A percentile compares a stretch with the other conserved stretches of the same genome.
Evolutionary conservation across 2,797 vertebrate species (phyloP).

Genomic region (Cynopterus sphinx): DNA sequence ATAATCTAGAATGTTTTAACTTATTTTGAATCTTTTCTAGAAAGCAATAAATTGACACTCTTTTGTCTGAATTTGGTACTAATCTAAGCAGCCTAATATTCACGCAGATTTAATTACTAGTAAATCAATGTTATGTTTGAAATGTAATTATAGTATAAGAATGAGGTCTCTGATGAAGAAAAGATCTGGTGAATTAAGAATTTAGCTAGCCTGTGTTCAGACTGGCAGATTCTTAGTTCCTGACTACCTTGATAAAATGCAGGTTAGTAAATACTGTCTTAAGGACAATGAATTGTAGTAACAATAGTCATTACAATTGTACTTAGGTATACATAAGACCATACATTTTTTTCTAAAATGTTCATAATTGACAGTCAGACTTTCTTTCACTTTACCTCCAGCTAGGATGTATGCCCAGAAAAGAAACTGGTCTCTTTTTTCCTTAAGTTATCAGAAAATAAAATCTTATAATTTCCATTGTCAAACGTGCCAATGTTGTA

Average conservation of each 20-base stretch:
- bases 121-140: constrained; percentile 78
- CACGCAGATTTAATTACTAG: constrained; percentile 74
- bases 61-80: constrained; percentile 67
- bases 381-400: neutral
- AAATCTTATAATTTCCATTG: neutral
- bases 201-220: constrained; percentile 67
- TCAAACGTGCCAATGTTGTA: neutral
- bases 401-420: neutral
- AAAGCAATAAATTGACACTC: constrained; percentile 53
- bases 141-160: constrained; percentile 74
- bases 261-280: constrained; percentile 33
- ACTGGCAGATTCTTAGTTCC: constrained; percentile 31
- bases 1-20: neutral
- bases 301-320: neutral
- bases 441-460: neutral
- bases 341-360: neutral
- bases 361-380: neutral
- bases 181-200: constrained; percentile 64
- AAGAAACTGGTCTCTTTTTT: neutral
- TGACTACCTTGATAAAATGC: neutral
- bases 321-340: neutral
- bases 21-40: constrained; percentile 59
- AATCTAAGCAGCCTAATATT: constrained; percentile 70
- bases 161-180: constrained; percentile 68
- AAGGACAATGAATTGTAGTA: neutral